Percentiles rank a stretch among this genome's conserved stretches.
Conservation (phyloP, 2,888 invertebrate genomes). For the Psylliodes chrysocephalus region DNA sequence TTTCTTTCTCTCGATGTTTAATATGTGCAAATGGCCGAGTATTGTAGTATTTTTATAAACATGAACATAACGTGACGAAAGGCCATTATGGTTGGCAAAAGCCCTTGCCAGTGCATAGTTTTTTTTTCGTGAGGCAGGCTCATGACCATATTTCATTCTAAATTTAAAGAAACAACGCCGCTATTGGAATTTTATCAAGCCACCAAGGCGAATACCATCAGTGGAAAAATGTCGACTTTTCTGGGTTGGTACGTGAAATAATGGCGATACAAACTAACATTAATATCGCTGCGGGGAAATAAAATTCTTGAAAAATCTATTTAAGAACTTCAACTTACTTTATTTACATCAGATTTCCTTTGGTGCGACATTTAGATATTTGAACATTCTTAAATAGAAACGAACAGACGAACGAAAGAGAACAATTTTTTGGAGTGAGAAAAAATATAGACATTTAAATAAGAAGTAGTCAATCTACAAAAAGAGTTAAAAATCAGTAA, state of each 20-base stretch:
- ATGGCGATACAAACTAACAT: slow-evolving; percentile 9
- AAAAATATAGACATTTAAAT: no score
- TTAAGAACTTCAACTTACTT: no score
- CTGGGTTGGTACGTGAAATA: slow-evolving; percentile 17
- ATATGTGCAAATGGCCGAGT: slow-evolving; percentile 35
- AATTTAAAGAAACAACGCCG: slow-evolving; percentile 39
- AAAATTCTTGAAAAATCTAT: neutral
- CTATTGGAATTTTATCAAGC: slow-evolving; percentile 39
- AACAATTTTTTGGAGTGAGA: no score
- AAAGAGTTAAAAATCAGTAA: no score
- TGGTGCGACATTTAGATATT: no score
- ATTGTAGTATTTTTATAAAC: slow-evolving; percentile 34
- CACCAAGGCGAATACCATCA: slow-evolving; percentile 24
- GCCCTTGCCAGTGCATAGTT: slow-evolving; percentile 37
- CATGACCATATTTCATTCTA: slow-evolving; percentile 44
- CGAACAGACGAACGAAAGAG: no score
- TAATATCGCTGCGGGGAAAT: neutral
- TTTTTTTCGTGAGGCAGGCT: slow-evolving; percentile 41
- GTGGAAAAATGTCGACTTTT: slow-evolving; percentile 17
- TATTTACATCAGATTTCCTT: no score
- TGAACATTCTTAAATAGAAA: no score
- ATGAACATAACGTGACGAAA: slow-evolving; percentile 43
- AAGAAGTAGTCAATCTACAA: no score
- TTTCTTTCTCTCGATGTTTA: slow-evolving; percentile 26
- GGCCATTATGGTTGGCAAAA: slow-evolving; percentile 40